These are phyloP conservation scores for Orientallactaga sibirica DNA, from an alignment of 2,797 vertebrate genomes.

Conservation along the genomic window DNA sequence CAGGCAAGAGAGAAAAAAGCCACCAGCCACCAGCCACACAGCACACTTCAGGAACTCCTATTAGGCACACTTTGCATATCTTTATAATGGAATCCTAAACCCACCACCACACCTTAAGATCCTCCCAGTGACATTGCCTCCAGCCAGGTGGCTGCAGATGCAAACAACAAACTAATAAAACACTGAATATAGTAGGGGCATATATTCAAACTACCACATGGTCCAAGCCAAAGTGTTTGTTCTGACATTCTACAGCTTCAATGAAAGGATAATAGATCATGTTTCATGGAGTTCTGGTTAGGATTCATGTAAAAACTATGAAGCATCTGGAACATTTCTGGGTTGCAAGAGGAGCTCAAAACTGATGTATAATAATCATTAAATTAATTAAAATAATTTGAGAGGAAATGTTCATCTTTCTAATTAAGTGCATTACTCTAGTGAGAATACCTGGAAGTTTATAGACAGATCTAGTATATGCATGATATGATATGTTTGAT, in stretches of 20 bases:
- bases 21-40: too few species aligned
- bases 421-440: conserved; percentile 30
- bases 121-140: too few species aligned
- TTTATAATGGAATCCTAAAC: too few species aligned
- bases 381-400: conserved; percentile 52
- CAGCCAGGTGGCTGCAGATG: too few species aligned
- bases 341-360: not conserved
- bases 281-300: not conserved
- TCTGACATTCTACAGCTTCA: not conserved
- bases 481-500: not conserved
- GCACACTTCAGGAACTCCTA: too few species aligned
- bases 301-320: not conserved
- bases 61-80: too few species aligned
- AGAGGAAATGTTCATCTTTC: conserved; percentile 19
- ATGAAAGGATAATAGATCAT: not conserved
- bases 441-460: conserved; percentile 13
- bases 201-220: too few species aligned
- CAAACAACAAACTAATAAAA: too few species aligned
- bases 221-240: not conserved
- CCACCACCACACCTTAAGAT: too few species aligned
- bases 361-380: not conserved
- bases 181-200: too few species aligned
- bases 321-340: not conserved
- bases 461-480: not conserved
- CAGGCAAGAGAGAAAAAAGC: too few species aligned